Base-by-base conservation (phyloP, 2,888 invertebrate species). In the Epirrhoe tristata region DNA sequence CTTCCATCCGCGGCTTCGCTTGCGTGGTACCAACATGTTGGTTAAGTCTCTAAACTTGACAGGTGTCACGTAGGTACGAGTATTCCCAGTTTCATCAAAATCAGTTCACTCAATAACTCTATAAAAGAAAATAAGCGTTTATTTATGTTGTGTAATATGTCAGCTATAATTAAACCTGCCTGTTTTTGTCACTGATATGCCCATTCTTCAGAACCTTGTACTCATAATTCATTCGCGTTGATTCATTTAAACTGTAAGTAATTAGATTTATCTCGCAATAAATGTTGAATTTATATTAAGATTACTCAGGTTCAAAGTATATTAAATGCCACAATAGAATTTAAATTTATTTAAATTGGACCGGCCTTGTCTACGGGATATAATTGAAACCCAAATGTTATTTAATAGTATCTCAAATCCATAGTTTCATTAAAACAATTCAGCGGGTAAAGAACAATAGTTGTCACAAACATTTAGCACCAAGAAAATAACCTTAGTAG, bases 151-250 rank as follows among this genome's bases (percentile, higher is more conserved):
- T 43, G 12, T 12, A 43, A 43, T 12, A 12, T 12, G 12, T 12
- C 8, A 4, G 32, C 34, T 34, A 34, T 51, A 52, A 58, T 51
- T 58, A 51, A 51, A 58, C 6, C 16, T 34, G 24, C n/a, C 24
- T 39, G 58, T 53, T 53, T 46, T 53, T 60, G 60, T n/a, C 6
- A 46, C 14, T 59, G 58, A 59, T 52, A 52, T 14, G 53, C 43
- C 39, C 43, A 24, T 56, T 55, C 34, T 55, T 4, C 39, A 12
- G 16, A 24, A 0, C 12, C 34, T 55, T 55, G 39, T 55, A 39
- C 39, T 5, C 12, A 24, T 24, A 24, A 24, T 56, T 43, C 39
- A 43, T 24, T 24, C 24, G 24, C 24, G 39, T 5, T 12, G 39
- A 43, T 43, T 43, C 12, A 43, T 43, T 43, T 12, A 43, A 43